Evolutionary conservation across 2,888 invertebrate species (phyloP).

Genomic region (Gastrophysa polygoni): DNA sequence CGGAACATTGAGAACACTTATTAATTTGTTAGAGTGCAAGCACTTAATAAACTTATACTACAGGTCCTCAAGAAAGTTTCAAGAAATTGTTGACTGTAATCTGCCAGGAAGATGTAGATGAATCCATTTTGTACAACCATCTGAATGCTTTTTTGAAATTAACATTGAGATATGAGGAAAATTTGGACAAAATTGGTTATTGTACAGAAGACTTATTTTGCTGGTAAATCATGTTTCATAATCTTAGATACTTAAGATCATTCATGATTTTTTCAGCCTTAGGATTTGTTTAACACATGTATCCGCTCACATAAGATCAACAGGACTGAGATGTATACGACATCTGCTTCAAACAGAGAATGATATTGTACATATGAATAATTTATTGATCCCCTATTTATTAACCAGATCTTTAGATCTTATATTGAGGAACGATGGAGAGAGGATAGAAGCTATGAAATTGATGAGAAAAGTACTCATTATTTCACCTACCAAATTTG

Average conservation of each 20-base stretch:
- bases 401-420: slow-evolving; percentile 89
- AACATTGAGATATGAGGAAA: slow-evolving; percentile 67
- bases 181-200: slow-evolving; percentile 69
- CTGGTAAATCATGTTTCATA: slow-evolving; percentile 65
- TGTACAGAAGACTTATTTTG: slow-evolving; percentile 80
- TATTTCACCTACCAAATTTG: slow-evolving; percentile 71
- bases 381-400: slow-evolving; percentile 82
- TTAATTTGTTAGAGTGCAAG: neutral
- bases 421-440: slow-evolving; percentile 88
- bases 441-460: slow-evolving; percentile 89
- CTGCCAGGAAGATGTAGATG: slow-evolving; percentile 70
- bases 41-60: neutral
- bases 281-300: slow-evolving; percentile 84
- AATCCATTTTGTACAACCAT: slow-evolving; percentile 81
- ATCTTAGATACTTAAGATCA: neutral
- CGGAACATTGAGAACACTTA: too few species aligned
- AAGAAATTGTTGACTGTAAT: slow-evolving; percentile 68
- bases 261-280: slow-evolving; percentile 67
- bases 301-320: slow-evolving; percentile 87
- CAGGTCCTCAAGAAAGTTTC: slow-evolving; percentile 66
- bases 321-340: slow-evolving; percentile 84
- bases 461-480: slow-evolving; percentile 76
- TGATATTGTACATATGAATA: slow-evolving; percentile 80
- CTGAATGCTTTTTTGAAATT: slow-evolving; percentile 89
- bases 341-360: slow-evolving; percentile 80